These are phyloP conservation scores for Stichopus horrens DNA, from an alignment of 53 echinoderm and acorn worm species.

Conservation along the genomic window DNA sequence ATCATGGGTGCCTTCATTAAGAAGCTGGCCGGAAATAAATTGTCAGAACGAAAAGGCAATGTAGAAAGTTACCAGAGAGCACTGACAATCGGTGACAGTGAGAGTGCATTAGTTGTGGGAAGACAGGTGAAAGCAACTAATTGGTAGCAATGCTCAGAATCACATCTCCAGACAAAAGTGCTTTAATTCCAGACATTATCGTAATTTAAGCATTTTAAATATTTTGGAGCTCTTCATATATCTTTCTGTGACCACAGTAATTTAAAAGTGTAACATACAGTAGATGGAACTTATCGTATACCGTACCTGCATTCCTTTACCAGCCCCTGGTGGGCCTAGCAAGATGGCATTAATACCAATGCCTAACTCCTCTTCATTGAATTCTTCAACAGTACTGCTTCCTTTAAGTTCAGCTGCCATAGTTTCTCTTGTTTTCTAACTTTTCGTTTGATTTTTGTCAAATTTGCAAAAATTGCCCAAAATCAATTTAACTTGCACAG, in stretches of 20 bases:
- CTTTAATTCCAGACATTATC: no score
- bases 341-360: conserved; percentile 56
- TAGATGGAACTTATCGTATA: not conserved
- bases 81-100: no score
- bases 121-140: no score
- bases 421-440: not conserved
- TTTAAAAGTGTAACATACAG: not conserved
- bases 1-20: no score
- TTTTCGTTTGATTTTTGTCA: not conserved
- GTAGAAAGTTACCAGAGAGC: no score
- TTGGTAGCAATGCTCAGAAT: no score
- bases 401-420: conserved; percentile 51
- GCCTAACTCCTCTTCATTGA: conserved; percentile 40
- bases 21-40: no score
- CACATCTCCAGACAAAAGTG: no score
- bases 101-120: no score
- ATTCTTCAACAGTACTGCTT: not conserved
- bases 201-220: no score
- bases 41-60: no score
- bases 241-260: not conserved
- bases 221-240: not conserved
- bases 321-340: conserved; percentile 78
- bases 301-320: conserved; percentile 79
- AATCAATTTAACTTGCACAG: not conserved
- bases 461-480: not conserved